These are phyloP conservation scores for Mesembrinibis cayennensis DNA, from an alignment of 2,113 vertebrate species.

Conservation along the genomic window DNA sequence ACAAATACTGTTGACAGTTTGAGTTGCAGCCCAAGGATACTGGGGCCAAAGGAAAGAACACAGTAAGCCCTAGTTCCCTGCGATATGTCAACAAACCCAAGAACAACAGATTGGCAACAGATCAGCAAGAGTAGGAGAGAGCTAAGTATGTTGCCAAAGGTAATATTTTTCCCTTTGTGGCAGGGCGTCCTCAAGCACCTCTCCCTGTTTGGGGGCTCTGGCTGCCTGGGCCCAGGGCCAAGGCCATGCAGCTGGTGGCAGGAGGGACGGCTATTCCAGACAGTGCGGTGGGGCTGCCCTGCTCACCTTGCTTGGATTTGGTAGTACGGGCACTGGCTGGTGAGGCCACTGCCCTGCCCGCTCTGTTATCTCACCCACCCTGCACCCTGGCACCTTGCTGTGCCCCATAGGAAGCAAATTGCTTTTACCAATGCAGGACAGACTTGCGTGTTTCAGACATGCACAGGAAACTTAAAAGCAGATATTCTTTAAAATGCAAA, in stretches of 20 bases:
- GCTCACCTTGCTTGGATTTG: too few relatives aligned
- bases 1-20: not conserved
- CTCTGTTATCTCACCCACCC: not conserved
- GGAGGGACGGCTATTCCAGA: not conserved
- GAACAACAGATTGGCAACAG: not conserved
- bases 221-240: not conserved
- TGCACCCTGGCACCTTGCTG: not conserved
- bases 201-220: not conserved
- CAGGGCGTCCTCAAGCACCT: not conserved
- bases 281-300: rapidly evolving
- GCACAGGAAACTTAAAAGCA: not conserved
- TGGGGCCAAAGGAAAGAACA: not conserved
- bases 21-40: not conserved
- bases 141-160: not conserved
- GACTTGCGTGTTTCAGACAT: not conserved
- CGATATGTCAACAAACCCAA: not conserved
- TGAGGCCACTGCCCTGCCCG: rapidly evolving
- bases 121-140: not conserved
- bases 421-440: not conserved
- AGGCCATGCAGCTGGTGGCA: not conserved
- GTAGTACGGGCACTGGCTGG: not conserved
- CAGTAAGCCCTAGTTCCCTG: not conserved
- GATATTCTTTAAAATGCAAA: not conserved
- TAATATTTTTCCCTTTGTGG: not conserved
- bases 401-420: not conserved